These are phyloP conservation scores for Stictocephala bisonia DNA, from an alignment of 2,888 invertebrate species.

Conservation along the genomic window DNA sequence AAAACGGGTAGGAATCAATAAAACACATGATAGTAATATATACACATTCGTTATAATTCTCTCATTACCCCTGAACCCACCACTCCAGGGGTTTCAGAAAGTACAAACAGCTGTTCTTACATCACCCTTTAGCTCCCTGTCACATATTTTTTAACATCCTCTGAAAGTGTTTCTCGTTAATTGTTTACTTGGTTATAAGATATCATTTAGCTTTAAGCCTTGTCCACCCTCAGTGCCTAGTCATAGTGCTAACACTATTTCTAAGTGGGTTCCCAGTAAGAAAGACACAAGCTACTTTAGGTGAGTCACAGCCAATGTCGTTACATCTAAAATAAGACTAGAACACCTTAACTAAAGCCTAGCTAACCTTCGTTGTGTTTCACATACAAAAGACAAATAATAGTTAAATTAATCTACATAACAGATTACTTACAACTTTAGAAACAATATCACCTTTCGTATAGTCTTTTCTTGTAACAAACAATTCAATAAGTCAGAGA, in stretches of 20 bases:
- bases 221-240: conserved; percentile 6
- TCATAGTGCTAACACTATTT: conserved; percentile 31
- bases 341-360: conserved; percentile 14
- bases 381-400: conserved; percentile 17
- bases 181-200: neutral
- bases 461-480: no score
- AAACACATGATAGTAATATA: conserved; percentile 35
- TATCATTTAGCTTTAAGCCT: conserved; percentile 40
- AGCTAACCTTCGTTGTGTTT: conserved; percentile 29
- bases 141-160: conserved; percentile 16
- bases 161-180: neutral
- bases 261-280: conserved; percentile 7
- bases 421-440: conserved; percentile 3
- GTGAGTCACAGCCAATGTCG: conserved; percentile 31
- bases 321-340: conserved; percentile 39
- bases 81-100: conserved; percentile 27
- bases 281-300: conserved; percentile 32
- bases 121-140: conserved; percentile 15
- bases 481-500: no score
- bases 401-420: conserved; percentile 26
- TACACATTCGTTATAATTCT: conserved; percentile 47
- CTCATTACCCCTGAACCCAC: conserved; percentile 43
- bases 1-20: neutral
- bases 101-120: conserved; percentile 23
- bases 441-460: neutral